phyloP scores from a whole-genome alignment of 2,113 vertebrate species.

The Dasyurus viverrinus region DNA sequence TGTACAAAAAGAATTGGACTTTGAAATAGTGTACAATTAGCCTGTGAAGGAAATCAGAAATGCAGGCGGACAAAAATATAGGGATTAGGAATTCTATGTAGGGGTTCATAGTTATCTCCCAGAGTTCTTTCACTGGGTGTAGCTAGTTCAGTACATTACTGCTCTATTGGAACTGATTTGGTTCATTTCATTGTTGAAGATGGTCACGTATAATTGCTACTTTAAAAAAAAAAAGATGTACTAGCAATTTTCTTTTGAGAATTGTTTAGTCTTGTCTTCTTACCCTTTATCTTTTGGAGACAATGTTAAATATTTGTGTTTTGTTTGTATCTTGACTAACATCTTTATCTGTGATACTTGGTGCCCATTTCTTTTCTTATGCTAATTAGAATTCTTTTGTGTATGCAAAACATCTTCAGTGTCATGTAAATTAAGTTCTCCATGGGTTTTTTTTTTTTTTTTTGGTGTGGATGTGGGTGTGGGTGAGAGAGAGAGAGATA shows the following conservation, averaged over 20 bases:
- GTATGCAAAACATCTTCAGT: not conserved
- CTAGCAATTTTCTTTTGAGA: not conserved
- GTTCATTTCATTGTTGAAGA: no score
- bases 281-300: not conserved
- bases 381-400: not conserved
- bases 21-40: no score
- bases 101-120: no score
- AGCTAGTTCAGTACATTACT: no score
- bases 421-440: not conserved
- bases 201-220: not conserved
- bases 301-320: not conserved
- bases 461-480: no score
- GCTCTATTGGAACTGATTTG: no score
- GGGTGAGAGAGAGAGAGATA: not conserved
- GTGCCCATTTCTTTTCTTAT: not conserved
- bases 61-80: no score
- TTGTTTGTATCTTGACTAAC: not conserved
- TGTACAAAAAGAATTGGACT: no score
- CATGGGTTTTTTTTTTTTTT: not conserved
- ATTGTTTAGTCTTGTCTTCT: not conserved
- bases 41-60: no score
- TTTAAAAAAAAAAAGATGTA: not conserved
- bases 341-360: not conserved
- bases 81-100: no score
- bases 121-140: no score